A percentile compares a stretch with the other conserved stretches of the same genome.
These are phyloP conservation scores for Rhea pennata DNA, from an alignment of 2,113 vertebrate genomes.

Conservation along the genomic window DNA sequence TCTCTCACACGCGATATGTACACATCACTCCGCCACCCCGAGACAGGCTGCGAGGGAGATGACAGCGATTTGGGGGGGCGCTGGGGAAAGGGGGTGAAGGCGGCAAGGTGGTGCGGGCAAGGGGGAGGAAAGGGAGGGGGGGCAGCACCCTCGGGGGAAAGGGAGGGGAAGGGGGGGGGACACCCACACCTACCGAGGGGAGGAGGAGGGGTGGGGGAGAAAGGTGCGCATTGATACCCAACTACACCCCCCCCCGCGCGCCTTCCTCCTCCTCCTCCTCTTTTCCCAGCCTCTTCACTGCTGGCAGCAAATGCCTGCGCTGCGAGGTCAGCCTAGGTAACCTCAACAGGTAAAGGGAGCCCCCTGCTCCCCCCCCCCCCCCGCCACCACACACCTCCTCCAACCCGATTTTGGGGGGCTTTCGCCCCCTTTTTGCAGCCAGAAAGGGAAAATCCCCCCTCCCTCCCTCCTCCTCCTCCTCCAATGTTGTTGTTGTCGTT, in stretches of 20 bases:
- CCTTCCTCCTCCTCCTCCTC: background rate
- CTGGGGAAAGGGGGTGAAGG: conserved; percentile 14
- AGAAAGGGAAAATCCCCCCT: background rate
- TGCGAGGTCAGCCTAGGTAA: conserved; percentile 76
- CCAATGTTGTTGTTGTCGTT: background rate
- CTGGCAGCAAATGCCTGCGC: conserved; percentile 61
- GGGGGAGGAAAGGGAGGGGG: conserved; percentile 17
- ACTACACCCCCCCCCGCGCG: conserved; percentile 27
- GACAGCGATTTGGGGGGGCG: conserved; percentile 51
- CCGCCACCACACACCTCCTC: too few relatives aligned
- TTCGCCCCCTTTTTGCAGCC: too few relatives aligned
- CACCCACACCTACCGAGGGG: conserved; percentile 65
- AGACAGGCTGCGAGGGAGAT: conserved; percentile 64
- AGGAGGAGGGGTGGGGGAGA: conserved; percentile 70
- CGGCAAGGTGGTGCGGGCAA: background rate
- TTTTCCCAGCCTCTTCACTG: conserved; percentile 50
- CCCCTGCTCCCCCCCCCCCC: background rate
- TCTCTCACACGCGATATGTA: conserved; percentile 76
- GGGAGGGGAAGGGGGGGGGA: conserved; percentile 3
- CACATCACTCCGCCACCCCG: conserved; percentile 78
- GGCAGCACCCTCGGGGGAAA: background rate
- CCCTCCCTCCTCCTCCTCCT: too few relatives aligned
- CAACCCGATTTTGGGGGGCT: background rate
- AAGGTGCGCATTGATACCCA: conserved; percentile 72
- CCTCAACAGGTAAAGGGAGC: conserved; percentile 77